Conservation (phyloP, 2,888 invertebrate genomes). For the Drosophila borealis region DNA sequence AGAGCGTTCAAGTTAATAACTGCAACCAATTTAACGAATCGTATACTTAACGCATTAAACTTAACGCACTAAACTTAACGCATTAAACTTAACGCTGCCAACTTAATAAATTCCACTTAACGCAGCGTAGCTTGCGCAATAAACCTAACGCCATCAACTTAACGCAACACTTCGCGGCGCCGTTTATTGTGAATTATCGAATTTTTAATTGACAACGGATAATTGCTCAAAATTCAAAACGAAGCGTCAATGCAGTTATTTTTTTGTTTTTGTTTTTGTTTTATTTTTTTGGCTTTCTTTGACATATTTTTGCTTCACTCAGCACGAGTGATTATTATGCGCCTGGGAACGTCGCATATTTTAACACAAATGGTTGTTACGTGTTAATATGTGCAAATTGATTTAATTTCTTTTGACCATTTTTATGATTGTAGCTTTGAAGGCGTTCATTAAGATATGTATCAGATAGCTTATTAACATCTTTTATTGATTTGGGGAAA, state of each 20-base stretch:
- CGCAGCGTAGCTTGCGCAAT: background rate
- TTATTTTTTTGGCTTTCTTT: slow-evolving; percentile 49
- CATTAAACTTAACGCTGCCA: slow-evolving; percentile 3
- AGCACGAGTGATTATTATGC: slow-evolving; percentile 47
- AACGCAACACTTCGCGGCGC: background rate
- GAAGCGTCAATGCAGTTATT: slow-evolving; percentile 26
- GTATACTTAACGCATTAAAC: background rate
- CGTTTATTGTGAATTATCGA: background rate
- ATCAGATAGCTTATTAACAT: slow-evolving; percentile 18
- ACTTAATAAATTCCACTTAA: background rate
- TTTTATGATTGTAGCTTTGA: background rate
- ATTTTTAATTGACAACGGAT: slow-evolving; percentile 8
- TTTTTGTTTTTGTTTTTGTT: slow-evolving; percentile 21
- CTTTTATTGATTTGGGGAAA: background rate
- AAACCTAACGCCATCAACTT: slow-evolving; percentile 1
- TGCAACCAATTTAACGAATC: slow-evolving; percentile 7
- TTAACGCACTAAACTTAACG: background rate
- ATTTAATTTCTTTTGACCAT: slow-evolving; percentile 26
- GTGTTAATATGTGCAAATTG: slow-evolving; percentile 51
- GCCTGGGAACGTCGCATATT: slow-evolving; percentile 26
- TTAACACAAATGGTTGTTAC: slow-evolving; percentile 56
- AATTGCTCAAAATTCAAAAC: slow-evolving; percentile 38
- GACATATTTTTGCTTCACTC: slow-evolving; percentile 13
- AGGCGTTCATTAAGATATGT: slow-evolving; percentile 8
- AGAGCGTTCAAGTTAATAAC: background rate